Conservation (phyloP, 2,888 invertebrate species). For the Rotaria macrura region DNA sequence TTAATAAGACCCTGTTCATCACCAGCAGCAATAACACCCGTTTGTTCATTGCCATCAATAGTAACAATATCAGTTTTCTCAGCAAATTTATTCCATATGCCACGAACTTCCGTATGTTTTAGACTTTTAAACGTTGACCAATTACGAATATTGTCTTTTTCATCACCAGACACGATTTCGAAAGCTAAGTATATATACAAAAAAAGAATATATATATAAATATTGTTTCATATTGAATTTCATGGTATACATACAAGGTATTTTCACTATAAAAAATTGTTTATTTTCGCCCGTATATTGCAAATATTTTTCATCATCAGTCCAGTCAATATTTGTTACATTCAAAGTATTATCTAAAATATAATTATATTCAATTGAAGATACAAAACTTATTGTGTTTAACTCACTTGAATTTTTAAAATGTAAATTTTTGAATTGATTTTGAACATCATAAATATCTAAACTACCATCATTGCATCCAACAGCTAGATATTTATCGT, state of each 20-base stretch:
- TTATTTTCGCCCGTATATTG: conserved; percentile 51
- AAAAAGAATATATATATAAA: neutral
- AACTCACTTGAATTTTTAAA: neutral
- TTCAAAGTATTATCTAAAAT: conserved; percentile 42
- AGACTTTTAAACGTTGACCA: conserved; percentile 49
- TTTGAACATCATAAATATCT: neutral
- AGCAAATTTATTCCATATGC: conserved; percentile 50
- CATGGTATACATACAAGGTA: conserved; percentile 45
- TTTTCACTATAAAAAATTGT: conserved; percentile 47
- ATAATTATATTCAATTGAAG: neutral
- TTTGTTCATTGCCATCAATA: conserved; percentile 44
- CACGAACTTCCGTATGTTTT: conserved; percentile 47
- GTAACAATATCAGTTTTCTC: conserved; percentile 50
- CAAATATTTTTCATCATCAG: conserved; percentile 47
- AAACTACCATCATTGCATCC: conserved; percentile 46
- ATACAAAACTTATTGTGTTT: neutral
- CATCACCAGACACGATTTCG: conserved; percentile 44
- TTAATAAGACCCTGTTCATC: conserved; percentile 45
- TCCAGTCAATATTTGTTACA: conserved; percentile 52
- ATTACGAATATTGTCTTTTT: conserved; percentile 38
- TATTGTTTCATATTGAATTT: neutral
- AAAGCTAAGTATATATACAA: conserved; percentile 40
- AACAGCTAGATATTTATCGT: conserved; percentile 49
- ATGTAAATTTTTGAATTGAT: conserved; percentile 14
- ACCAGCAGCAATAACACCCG: conserved; percentile 36